phyloP scores from a whole-genome alignment of 2,797 vertebrate genomes.

The Danio tinwini region DNA sequence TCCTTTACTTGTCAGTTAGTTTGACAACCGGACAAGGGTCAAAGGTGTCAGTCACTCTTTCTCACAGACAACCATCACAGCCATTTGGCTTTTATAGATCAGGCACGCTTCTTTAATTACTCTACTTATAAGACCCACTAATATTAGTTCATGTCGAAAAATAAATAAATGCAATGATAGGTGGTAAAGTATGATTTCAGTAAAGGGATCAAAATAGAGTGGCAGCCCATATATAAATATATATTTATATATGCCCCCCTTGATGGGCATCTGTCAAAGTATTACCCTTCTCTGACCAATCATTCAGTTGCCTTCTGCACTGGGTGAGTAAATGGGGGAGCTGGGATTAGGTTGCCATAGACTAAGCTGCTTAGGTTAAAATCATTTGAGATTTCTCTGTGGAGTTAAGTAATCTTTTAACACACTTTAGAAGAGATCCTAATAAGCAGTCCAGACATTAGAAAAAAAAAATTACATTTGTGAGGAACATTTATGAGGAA shows the following conservation, averaged over 20 bases:
- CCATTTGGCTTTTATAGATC: constrained; percentile 8
- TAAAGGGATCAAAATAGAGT: background rate
- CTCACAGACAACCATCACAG: background rate
- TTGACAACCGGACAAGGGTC: background rate
- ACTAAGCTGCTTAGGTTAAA: constrained; percentile 50
- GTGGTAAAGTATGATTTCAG: background rate
- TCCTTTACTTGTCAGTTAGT: background rate
- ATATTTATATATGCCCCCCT: background rate
- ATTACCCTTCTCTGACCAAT: constrained; percentile 23
- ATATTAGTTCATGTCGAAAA: background rate
- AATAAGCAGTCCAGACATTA: constrained; percentile 10
- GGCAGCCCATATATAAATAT: background rate
- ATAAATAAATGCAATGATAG: background rate
- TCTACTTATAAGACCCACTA: background rate
- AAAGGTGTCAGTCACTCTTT: constrained; percentile 11
- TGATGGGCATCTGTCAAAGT: constrained; percentile 7
- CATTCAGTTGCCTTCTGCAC: background rate
- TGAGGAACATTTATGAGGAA: constrained; percentile 4
- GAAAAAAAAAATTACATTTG: background rate
- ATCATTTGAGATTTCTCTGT: constrained; percentile 47
- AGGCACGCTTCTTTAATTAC: constrained; percentile 17
- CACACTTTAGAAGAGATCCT: background rate
- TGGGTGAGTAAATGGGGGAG: constrained; percentile 19
- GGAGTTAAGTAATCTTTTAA: constrained; percentile 18
- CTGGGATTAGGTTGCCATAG: constrained; percentile 41